These are phyloP conservation scores for Cyprinella venusta DNA, from an alignment of 2,797 vertebrate genomes.

Conservation along the genomic window DNA sequence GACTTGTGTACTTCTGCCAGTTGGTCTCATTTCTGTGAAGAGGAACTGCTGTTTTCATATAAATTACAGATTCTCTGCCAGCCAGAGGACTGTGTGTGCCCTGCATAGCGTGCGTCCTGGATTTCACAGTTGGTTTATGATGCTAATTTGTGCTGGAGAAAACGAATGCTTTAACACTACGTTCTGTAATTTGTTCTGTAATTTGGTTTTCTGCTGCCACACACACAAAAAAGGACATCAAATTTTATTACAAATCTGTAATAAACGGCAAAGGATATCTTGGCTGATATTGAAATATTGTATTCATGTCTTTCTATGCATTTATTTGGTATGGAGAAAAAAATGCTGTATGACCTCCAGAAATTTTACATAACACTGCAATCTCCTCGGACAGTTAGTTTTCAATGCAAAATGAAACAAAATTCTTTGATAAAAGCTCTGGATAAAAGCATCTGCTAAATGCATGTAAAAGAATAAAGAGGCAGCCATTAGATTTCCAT, in stretches of 20 bases:
- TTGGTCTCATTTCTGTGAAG: background rate
- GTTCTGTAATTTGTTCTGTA: conserved; percentile 6
- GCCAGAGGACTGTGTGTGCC: background rate
- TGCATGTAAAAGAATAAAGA: background rate
- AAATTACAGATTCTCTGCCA: background rate
- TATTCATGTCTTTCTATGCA: background rate
- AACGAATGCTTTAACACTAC: background rate
- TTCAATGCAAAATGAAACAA: background rate
- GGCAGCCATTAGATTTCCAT: background rate
- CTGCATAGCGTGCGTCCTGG: background rate
- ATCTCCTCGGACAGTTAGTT: background rate
- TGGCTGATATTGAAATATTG: background rate
- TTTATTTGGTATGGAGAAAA: background rate
- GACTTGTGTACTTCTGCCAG: background rate
- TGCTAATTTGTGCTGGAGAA: conserved; percentile 13
- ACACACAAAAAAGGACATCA: background rate
- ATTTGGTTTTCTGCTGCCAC: background rate
- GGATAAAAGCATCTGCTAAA: background rate
- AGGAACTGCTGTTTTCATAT: background rate
- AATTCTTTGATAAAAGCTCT: background rate
- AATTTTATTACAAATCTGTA: background rate
- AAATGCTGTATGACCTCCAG: background rate
- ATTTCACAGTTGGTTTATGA: conserved; percentile 29
- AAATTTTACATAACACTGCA: background rate
- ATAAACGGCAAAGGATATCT: background rate